Base-by-base conservation (phyloP, 2,797 vertebrate genomes). In the Falco biarmicus region DNA sequence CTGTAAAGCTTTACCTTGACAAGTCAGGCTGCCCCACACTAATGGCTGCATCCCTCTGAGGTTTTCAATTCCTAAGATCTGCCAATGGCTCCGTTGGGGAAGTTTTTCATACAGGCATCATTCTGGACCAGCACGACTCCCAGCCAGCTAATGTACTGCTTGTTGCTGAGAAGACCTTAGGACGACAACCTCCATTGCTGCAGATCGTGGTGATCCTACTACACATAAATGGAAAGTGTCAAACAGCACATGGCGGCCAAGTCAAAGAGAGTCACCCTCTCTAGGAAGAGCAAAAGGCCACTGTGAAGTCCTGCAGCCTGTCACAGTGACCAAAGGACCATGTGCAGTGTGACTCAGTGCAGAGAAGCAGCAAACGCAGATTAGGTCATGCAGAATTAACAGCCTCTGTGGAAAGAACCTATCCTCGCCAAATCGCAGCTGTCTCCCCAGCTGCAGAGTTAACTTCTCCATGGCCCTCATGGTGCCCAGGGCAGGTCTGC, bases 361-460 rank as follows among this genome's bases (percentile, higher is more conserved):
- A 84, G 83, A 85, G 81, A 69, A 89, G 57, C 92, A 96, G 81
- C 87, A 91, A 94, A 92, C 73, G 65, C 87, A 82, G 87, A 96
- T 94, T 86, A 97, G 93, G 63, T 97, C 87, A 95, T 74, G 47
- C 79, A 93, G 93, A 95, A 95, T 90, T 92, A 93, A 84, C 76
- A 93, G 88, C 61, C 71, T 85, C 84, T 92, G 34, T 69, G 94
- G 96, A 97, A 97, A 96, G 94, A 96, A 92, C 87, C 94, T 86
- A 56, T 60, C 34, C 51, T 81, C 5, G n/a, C 84, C 92, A 94
- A 88, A 94, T 81, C 7, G 0, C 95, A 92, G 81, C 92, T 85
- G 90, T 90, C 84, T 91, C 63, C 87, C 82, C 93, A 96, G 95
- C 82, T 94, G 94, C 39, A 32, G 54, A 78, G 43, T 65, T 89